phyloP scores from a whole-genome alignment of 2,113 vertebrate species.

The Ovis aries region DNA sequence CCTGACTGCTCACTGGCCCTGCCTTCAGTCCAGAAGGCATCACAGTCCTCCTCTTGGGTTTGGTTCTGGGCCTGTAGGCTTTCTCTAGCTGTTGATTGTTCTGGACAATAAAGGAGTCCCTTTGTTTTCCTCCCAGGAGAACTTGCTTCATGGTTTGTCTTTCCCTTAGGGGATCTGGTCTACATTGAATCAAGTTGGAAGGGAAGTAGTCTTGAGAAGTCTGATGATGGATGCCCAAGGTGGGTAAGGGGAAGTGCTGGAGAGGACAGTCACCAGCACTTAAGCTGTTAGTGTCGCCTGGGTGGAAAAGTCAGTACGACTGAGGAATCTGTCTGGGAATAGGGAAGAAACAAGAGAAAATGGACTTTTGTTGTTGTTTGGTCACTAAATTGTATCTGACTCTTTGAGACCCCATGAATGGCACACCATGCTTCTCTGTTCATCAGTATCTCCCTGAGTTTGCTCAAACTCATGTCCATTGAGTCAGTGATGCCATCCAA shows the following conservation, averaged over 20 bases:
- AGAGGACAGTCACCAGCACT: accelerated
- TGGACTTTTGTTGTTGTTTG: not conserved
- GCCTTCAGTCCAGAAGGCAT: not conserved
- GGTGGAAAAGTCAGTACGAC: not conserved
- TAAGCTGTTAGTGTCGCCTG: constrained; percentile 72
- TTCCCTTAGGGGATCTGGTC: not conserved
- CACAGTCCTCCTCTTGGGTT: not conserved
- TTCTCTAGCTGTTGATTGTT: not conserved
- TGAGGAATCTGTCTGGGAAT: not conserved
- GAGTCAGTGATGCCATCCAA: not conserved
- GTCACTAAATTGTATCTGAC: not conserved
- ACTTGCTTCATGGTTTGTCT: not conserved
- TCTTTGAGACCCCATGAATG: not conserved
- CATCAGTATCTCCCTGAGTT: not conserved
- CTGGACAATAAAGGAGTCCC: not conserved
- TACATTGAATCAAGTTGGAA: not conserved
- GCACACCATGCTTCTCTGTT: not conserved
- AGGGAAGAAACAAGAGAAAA: not conserved
- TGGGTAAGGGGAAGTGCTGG: not conserved
- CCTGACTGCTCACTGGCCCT: not conserved
- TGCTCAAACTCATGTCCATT: not conserved
- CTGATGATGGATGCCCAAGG: not conserved
- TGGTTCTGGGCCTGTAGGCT: not conserved
- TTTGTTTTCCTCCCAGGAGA: not conserved
- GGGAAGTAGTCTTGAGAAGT: not conserved